These are phyloP conservation scores for Nerophis lumbriciformis DNA, from an alignment of 2,113 vertebrate species.

Conservation along the genomic window DNA sequence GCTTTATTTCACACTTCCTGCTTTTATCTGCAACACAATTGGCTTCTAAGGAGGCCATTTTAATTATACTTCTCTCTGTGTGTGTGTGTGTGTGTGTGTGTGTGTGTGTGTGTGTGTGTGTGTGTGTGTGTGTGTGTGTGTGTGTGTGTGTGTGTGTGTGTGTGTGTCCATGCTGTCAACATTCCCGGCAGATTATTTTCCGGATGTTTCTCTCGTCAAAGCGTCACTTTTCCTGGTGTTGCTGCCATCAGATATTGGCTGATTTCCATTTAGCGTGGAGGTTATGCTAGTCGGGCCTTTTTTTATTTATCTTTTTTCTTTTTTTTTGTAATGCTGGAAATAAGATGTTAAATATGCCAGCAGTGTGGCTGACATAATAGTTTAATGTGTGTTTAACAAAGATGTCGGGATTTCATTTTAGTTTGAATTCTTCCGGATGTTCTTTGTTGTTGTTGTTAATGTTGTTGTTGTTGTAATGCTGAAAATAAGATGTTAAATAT, in stretches of 20 bases:
- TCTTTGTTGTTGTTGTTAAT: too few relatives aligned
- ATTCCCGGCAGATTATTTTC: conserved; percentile 62
- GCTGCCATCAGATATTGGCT: conserved; percentile 73
- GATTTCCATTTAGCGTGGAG: conserved; percentile 76
- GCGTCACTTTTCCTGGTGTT: conserved; percentile 63
- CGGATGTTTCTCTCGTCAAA: conserved; percentile 66
- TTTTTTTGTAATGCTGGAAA: conserved; percentile 70
- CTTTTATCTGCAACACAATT: conserved; percentile 47
- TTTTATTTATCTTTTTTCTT: conserved; percentile 57
- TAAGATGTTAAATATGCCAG: conserved; percentile 73
- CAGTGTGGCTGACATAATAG: conserved; percentile 69
- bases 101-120: not conserved
- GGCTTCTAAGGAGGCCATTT: conserved; percentile 61
- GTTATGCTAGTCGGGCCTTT: conserved; percentile 74
- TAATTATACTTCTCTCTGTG: conserved; percentile 50
- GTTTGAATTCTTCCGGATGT: not conserved
- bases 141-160: not conserved
- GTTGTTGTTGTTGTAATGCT: too few relatives aligned
- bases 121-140: not conserved
- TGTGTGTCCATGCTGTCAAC: conserved; percentile 56
- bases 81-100: not conserved
- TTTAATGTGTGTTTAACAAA: conserved; percentile 43
- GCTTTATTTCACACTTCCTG: conserved; percentile 31
- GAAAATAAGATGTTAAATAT: too few relatives aligned
- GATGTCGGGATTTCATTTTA: not conserved